A percentile compares a stretch with the other conserved stretches of the same genome.
Evolutionary conservation across 2,113 vertebrate genomes (phyloP).

Genomic region (Oreocharis arfaki): DNA sequence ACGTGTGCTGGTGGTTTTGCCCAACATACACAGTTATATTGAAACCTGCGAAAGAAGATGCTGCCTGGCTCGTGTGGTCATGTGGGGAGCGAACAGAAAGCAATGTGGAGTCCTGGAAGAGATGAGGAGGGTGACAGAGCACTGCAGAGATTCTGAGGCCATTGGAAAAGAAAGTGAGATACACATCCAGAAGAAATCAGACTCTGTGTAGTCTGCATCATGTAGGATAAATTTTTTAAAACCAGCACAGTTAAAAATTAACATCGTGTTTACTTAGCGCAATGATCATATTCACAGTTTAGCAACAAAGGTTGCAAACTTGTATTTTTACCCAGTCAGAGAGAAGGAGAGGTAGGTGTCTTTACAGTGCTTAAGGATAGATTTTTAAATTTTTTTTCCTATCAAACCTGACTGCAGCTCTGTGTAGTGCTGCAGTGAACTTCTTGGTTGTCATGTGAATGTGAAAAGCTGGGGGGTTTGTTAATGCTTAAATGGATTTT

Average conservation of each 20-base stretch:
- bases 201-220: not conserved
- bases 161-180: not conserved
- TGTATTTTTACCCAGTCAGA: not conserved
- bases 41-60: not conserved
- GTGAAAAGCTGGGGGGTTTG: not conserved
- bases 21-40: accelerated
- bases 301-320: not conserved
- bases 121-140: not conserved
- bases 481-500: not conserved
- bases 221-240: not conserved
- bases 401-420: not conserved
- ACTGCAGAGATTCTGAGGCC: not conserved
- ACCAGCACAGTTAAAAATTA: not conserved
- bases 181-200: not conserved
- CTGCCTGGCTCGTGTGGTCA: not conserved
- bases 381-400: not conserved
- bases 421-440: not conserved
- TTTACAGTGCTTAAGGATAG: not conserved
- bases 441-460: not conserved
- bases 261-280: not conserved
- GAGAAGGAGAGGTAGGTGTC: not conserved
- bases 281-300: not conserved
- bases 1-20: not conserved
- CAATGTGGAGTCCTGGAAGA: accelerated
- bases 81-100: not conserved